Base-by-base conservation (phyloP, 2,888 invertebrate species). In the Temnothorax rugatulus region DNA sequence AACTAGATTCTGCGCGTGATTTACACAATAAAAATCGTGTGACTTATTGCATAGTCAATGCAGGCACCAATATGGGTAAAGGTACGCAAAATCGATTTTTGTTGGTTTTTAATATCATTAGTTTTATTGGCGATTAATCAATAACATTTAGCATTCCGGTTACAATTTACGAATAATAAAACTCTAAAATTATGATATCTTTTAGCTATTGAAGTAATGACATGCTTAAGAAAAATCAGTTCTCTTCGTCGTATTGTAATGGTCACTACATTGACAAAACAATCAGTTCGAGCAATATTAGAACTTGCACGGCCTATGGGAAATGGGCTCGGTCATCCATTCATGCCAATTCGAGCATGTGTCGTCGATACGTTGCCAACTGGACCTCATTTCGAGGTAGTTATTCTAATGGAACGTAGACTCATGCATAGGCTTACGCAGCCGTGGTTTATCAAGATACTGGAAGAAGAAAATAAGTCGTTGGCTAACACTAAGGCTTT, bases 191-290 rank as follows among this genome's bases (percentile, higher is more conserved):
- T 77, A 61, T 25, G 61, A 25, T 83, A 82, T 85, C 68, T 90
- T 89, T 21, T 87, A 94, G 95, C 93, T 15, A 89, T 93, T 41
- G 94, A 94, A 64, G 91, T 94, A 34, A 94, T 95, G 92, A 91
- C 91, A 21, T 92, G 93, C 61, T 88, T 95, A 1, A 89, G 94
- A 57, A 94, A 93, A 86, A 93, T 94, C 73, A 88, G 83, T 8
- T 90, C 93, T 0, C 84, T 95, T 0, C 91, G 91, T 38, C 91
- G 94, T 66, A 90, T 95, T 25, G 94, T 94, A 7, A 92, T 95
- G 92, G 91, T 95, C 66, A 95, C 95, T 18, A 93, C 94, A 4
- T 86, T 95, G 59, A 94, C 94, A 0, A 95, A 95, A 71, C 94
- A 94, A 83, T 94, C 95, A 0, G 94, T 94, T 4, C 93, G 94